Conservation (phyloP, 2,888 invertebrate genomes). For the Caenorhabditis sp. region DNA sequence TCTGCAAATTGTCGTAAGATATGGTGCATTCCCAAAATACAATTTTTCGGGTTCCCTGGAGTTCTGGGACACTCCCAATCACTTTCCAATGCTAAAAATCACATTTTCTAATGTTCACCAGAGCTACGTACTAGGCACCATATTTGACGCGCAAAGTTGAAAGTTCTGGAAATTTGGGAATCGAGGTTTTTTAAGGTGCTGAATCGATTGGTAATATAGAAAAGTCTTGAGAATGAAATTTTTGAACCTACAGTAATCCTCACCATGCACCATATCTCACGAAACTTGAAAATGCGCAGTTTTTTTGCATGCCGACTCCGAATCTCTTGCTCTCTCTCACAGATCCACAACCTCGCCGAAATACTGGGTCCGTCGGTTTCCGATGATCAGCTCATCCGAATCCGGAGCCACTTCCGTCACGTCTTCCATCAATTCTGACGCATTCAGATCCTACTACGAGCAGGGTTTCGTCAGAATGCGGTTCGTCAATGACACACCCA, state of each 20-base stretch:
- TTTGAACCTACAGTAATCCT: no score
- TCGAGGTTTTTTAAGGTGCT: neutral
- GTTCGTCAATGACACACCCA: constrained; percentile 42
- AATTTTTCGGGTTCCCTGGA: no score
- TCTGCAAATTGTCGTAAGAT: no score
- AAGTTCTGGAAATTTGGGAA: neutral
- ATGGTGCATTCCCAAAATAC: no score
- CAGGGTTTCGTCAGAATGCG: constrained; percentile 70
- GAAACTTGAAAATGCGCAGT: no score
- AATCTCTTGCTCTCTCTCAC: neutral
- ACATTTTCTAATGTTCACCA: neutral
- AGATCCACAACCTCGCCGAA: constrained; percentile 35
- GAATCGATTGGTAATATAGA: no score
- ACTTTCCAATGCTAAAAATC: no score
- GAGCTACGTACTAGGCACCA: neutral
- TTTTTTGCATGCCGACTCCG: neutral
- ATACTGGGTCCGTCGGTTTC: constrained; percentile 51
- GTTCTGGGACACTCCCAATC: no score
- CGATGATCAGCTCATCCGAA: constrained; percentile 44
- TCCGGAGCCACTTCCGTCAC: constrained; percentile 7
- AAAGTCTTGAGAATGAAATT: no score
- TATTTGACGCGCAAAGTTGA: constrained; percentile 13
- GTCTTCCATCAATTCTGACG: constrained; percentile 9
- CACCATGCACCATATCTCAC: no score
- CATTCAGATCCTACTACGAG: constrained; percentile 67